phyloP scores from a whole-genome alignment of 2,113 vertebrate species.

The Channa argus region DNA sequence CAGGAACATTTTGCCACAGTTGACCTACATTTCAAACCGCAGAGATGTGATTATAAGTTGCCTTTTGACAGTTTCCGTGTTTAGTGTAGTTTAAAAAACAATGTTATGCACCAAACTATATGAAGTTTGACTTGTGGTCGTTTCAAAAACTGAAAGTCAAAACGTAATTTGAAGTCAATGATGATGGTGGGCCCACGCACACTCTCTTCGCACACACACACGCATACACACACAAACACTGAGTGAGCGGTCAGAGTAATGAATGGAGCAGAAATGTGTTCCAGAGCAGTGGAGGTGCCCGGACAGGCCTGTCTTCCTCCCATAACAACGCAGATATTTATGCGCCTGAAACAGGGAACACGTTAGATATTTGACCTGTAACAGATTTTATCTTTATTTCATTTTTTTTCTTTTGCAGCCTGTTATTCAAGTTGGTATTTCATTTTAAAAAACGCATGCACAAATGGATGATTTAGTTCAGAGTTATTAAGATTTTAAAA shows the following conservation, averaged over 20 bases:
- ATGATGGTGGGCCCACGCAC: neutral
- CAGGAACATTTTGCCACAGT: neutral
- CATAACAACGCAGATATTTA: slow-evolving; percentile 63
- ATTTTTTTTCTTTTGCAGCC: neutral
- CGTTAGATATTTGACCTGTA: neutral
- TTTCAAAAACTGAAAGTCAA: slow-evolving; percentile 24
- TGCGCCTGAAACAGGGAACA: slow-evolving; percentile 46
- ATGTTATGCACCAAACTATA: neutral
- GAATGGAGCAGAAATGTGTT: slow-evolving; percentile 75
- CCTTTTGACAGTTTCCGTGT: neutral
- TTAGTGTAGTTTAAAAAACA: neutral
- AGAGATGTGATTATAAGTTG: neutral
- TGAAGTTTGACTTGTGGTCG: slow-evolving; percentile 14
- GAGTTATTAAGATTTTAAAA: neutral
- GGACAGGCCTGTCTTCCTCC: slow-evolving; percentile 75
- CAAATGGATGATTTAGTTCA: no score
- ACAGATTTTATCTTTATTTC: neutral
- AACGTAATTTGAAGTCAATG: slow-evolving; percentile 1
- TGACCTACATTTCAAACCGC: slow-evolving; percentile 53
- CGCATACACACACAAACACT: slow-evolving; percentile 65
- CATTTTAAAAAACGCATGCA: no score
- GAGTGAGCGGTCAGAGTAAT: slow-evolving; percentile 76
- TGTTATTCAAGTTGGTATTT: no score
- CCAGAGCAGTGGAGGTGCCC: slow-evolving; percentile 75
- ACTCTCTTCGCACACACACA: slow-evolving; percentile 8